phyloP scores from a whole-genome alignment of 1,140 invertebrate species.

The Xylocopa sonorina region DNA sequence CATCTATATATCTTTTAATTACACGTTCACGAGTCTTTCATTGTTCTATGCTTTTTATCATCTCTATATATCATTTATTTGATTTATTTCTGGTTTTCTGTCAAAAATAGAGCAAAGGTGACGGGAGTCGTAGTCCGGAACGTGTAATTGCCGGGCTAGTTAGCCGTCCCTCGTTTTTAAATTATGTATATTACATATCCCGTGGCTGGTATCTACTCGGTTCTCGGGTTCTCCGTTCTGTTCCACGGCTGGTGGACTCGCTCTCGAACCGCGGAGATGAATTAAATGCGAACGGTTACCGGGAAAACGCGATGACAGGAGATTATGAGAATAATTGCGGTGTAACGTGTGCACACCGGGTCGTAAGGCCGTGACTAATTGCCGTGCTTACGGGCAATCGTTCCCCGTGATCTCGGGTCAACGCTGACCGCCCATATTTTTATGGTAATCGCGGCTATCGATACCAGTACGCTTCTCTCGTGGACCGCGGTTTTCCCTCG shows the following conservation, averaged over 20 bases:
- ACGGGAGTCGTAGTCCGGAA: slow-evolving; percentile 41
- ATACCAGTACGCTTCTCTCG: slow-evolving; percentile 16
- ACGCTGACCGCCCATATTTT: slow-evolving; percentile 43
- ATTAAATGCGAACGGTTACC: slow-evolving; percentile 56
- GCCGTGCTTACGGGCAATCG: slow-evolving; percentile 47
- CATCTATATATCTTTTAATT: slow-evolving; percentile 6
- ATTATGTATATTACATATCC: slow-evolving; percentile 61
- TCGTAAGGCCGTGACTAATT: slow-evolving; percentile 66
- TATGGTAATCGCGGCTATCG: slow-evolving; percentile 54
- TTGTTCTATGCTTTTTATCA: too few species aligned
- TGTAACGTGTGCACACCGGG: slow-evolving; percentile 25
- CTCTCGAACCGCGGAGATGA: slow-evolving; percentile 28
- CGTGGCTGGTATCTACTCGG: neutral
- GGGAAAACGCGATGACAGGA: slow-evolving; percentile 68
- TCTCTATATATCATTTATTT: too few species aligned
- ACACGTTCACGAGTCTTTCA: neutral
- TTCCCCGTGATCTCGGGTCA: slow-evolving; percentile 49
- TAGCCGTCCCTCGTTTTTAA: slow-evolving; percentile 49
- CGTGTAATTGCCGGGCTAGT: slow-evolving; percentile 53
- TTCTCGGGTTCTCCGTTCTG: neutral
- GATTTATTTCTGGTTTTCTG: too few species aligned
- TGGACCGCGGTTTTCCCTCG: too few species aligned
- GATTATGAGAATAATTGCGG: slow-evolving; percentile 67
- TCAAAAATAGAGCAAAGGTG: slow-evolving; percentile 46
- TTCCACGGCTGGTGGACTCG: slow-evolving; percentile 33